A percentile compares a stretch with the other conserved stretches of the same genome.
Evolutionary conservation across 2,113 vertebrate species (phyloP).

Genomic region (Mellivora capensis): DNA sequence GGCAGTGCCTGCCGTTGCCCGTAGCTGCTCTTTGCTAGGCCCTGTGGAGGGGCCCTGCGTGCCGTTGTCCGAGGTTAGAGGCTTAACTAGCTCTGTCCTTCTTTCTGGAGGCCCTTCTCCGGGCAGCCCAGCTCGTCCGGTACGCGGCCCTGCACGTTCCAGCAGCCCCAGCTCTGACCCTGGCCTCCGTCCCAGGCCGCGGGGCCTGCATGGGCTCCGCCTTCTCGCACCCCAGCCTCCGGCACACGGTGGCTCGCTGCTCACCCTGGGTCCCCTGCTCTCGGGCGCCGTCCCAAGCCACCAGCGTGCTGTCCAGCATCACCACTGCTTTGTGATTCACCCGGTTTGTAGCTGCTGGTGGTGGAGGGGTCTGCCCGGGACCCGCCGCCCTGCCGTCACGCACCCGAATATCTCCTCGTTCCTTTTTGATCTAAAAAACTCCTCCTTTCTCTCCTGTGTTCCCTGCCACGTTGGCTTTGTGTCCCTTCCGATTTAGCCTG

Average conservation of each 20-base stretch:
- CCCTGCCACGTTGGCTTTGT: neutral
- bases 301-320: neutral
- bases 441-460: neutral
- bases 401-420: neutral
- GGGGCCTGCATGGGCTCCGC: neutral
- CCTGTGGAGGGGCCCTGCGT: neutral
- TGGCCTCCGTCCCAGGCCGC: neutral
- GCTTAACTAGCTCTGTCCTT: too few species aligned
- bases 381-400: neutral
- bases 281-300: neutral
- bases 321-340: neutral
- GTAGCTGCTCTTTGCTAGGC: neutral
- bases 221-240: neutral
- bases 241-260: neutral
- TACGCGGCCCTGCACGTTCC: neutral
- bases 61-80: neutral
- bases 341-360: neutral
- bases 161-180: neutral
- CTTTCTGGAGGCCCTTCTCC: too few species aligned
- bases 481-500: neutral
- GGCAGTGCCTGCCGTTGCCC: neutral
- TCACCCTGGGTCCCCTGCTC: neutral
- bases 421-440: neutral
- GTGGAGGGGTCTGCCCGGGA: neutral
- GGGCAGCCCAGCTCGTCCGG: neutral